These are phyloP conservation scores for Alligator sinensis DNA, from an alignment of 2,113 vertebrate genomes.

Conservation along the genomic window DNA sequence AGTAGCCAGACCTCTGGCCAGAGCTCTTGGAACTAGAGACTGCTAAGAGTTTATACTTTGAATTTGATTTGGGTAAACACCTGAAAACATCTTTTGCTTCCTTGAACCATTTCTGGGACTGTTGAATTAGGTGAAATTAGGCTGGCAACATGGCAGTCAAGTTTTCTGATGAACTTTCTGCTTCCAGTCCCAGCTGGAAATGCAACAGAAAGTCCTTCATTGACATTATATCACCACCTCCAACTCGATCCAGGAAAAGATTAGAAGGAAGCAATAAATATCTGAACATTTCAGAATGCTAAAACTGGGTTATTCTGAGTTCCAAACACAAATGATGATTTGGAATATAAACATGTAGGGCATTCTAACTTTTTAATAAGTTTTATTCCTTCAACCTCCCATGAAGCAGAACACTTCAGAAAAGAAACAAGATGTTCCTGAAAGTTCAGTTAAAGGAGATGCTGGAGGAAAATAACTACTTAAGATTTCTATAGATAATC, in stretches of 20 bases:
- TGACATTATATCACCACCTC: accelerated
- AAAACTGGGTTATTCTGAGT: neutral
- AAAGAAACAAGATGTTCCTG: neutral
- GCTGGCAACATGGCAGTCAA: neutral
- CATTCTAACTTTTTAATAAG: neutral
- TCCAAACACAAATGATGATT: neutral
- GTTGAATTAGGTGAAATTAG: no score
- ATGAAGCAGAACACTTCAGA: slow-evolving; percentile 1
- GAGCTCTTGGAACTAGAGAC: no score
- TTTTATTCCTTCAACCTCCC: neutral
- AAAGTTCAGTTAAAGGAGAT: neutral
- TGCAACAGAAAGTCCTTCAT: accelerated
- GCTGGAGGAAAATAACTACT: neutral
- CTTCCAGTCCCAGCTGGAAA: neutral
- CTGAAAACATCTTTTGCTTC: no score
- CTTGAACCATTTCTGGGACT: no score
- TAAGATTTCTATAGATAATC: neutral
- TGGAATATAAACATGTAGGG: neutral
- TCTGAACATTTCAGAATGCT: neutral
- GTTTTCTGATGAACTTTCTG: neutral
- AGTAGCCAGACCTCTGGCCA: no score
- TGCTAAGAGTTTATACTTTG: no score
- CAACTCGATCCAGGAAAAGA: neutral
- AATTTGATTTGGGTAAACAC: no score
- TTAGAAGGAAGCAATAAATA: accelerated